Conservation (phyloP, 2,113 vertebrate species). For the Lampris megalopsis region DNA sequence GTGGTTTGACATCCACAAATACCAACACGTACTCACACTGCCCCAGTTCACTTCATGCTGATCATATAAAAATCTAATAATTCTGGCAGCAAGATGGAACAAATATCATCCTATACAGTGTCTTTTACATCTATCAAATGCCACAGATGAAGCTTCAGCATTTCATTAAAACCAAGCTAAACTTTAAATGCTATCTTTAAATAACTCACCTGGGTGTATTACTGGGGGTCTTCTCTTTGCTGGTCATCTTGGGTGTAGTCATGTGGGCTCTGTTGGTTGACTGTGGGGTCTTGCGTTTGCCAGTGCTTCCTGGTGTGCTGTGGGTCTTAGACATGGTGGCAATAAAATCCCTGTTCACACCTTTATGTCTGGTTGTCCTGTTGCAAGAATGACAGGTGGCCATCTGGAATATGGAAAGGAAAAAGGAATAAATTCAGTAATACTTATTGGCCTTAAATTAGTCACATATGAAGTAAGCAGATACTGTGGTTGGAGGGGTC, state of each 20-base stretch:
- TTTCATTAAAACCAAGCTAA: slow-evolving; percentile 6
- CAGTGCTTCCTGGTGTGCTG: slow-evolving; percentile 65
- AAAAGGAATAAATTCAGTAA: slow-evolving; percentile 50
- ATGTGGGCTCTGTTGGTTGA: slow-evolving; percentile 62
- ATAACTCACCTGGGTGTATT: slow-evolving; percentile 66
- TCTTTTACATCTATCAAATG: slow-evolving; percentile 20
- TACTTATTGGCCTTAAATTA: slow-evolving; percentile 27
- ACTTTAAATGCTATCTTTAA: slow-evolving; percentile 26
- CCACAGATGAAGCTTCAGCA: neutral
- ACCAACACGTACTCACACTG: slow-evolving; percentile 3
- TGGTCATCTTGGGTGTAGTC: slow-evolving; percentile 49
- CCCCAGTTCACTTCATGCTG: slow-evolving; percentile 27
- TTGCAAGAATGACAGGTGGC: slow-evolving; percentile 91
- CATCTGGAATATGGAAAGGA: slow-evolving; percentile 77
- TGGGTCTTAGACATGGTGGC: slow-evolving; percentile 57
- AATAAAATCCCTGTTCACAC: slow-evolving; percentile 84
- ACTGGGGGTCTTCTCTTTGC: slow-evolving; percentile 64
- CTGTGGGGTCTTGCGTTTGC: slow-evolving; percentile 69
- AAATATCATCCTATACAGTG: slow-evolving; percentile 2
- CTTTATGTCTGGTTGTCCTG: slow-evolving; percentile 83
- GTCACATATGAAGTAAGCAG: slow-evolving; percentile 13
- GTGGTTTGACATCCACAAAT: slow-evolving; percentile 2
- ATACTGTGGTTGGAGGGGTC: slow-evolving; percentile 25
- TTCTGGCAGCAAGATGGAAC: slow-evolving; percentile 8
- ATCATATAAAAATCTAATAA: slow-evolving; percentile 38